A percentile compares a stretch with the other conserved stretches of the same genome.
phyloP scores from a whole-genome alignment of 2,797 vertebrate genomes.

The Sebastes nivosus region DNA sequence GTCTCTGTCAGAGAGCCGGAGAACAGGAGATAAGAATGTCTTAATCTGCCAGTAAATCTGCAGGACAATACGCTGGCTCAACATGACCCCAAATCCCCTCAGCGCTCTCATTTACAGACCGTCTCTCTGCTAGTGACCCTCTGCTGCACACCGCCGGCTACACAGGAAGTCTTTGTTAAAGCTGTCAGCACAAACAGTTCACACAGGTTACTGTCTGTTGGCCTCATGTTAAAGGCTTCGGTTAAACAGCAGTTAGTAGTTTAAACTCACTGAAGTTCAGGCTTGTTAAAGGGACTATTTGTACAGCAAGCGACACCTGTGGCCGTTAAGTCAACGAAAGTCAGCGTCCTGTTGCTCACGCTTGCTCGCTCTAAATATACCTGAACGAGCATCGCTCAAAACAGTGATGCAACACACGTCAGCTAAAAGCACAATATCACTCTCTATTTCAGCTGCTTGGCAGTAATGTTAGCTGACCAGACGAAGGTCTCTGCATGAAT shows the following conservation, averaged over 20 bases:
- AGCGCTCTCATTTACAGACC: constrained; percentile 22
- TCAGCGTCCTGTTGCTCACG: no score
- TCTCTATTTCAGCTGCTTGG: no score
- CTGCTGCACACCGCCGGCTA: constrained; percentile 13
- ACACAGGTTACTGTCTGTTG: neutral
- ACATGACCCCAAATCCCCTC: constrained; percentile 58
- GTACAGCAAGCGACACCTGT: no score
- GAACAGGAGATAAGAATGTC: constrained; percentile 49
- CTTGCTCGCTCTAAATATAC: no score
- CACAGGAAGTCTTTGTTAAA: constrained; percentile 51
- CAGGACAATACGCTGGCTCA: constrained; percentile 50
- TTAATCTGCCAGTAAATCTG: constrained; percentile 62
- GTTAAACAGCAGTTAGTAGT: neutral
- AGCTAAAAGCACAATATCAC: no score
- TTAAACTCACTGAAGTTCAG: neutral
- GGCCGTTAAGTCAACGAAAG: no score
- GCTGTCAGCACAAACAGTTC: constrained; percentile 37
- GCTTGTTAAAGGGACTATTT: no score
- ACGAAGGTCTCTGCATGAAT: no score
- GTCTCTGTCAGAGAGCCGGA: neutral
- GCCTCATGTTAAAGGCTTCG: neutral
- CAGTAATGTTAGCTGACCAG: no score
- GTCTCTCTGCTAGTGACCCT: constrained; percentile 5
- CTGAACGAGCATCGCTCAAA: no score
- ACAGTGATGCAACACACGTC: no score